Conservation (phyloP, 2,888 invertebrate genomes). For the Drosophila conformis region DNA sequence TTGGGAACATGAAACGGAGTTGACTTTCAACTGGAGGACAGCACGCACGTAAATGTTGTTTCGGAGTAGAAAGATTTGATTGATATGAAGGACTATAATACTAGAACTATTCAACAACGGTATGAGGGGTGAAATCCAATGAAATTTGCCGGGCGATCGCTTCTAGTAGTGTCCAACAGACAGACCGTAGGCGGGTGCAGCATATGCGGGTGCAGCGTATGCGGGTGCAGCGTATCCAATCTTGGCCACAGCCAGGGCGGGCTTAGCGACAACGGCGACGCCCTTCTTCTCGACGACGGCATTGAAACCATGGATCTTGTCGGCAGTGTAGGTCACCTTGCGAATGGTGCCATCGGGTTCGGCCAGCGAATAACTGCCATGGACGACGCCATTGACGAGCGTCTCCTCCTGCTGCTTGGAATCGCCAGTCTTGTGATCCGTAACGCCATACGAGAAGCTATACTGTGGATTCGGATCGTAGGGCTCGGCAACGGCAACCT, state of each 20-base stretch:
- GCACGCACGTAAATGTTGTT: conserved; percentile 62
- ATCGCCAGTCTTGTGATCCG: conserved; percentile 83
- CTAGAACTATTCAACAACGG: conserved; percentile 74
- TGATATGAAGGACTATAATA: conserved; percentile 21
- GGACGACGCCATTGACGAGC: conserved; percentile 84
- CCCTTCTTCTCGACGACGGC: conserved; percentile 83
- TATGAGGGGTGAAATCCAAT: conserved; percentile 20
- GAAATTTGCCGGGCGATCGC: conserved; percentile 21
- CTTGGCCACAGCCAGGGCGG: conserved; percentile 67
- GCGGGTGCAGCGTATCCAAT: conserved; percentile 56
- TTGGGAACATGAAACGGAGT: conserved; percentile 10
- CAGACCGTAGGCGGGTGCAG: conserved; percentile 49
- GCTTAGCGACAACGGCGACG: conserved; percentile 65
- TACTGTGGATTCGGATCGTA: conserved; percentile 83
- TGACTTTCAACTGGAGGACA: conserved; percentile 33
- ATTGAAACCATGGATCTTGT: conserved; percentile 84
- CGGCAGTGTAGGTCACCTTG: conserved; percentile 84
- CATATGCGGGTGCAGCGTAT: conserved; percentile 55
- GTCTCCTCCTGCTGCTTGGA: conserved; percentile 84
- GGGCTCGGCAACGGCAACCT: conserved; percentile 73
- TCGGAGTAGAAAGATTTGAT: conserved; percentile 16
- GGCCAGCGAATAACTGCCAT: conserved; percentile 84
- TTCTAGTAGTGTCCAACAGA: conserved; percentile 63
- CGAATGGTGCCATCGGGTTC: conserved; percentile 84
- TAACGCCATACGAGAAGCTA: conserved; percentile 83